phyloP scores from a whole-genome alignment of 2,797 vertebrate genomes.

The Sebastes goodei region DNA sequence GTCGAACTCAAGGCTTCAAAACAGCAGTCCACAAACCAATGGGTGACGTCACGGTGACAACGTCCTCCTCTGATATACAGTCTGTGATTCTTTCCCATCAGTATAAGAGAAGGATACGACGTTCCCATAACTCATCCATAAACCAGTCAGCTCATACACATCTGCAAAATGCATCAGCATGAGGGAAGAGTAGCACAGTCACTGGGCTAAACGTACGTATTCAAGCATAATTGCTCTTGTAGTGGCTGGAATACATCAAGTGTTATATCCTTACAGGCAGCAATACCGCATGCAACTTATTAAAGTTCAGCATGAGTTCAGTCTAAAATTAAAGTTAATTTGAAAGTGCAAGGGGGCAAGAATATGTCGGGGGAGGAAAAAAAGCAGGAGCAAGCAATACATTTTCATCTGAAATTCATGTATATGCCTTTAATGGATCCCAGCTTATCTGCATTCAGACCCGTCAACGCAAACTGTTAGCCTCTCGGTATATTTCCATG shows the following conservation, averaged over 20 bases:
- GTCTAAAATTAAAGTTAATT: neutral
- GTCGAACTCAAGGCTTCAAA: no score
- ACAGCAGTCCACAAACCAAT: no score
- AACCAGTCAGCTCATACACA: neutral
- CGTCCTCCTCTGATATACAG: no score
- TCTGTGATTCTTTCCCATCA: neutral
- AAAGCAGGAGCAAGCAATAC: neutral
- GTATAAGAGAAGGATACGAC: neutral
- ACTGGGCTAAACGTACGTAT: neutral
- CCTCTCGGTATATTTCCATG: constrained; percentile 33
- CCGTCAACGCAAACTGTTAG: constrained; percentile 30
- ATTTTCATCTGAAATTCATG: constrained; percentile 13
- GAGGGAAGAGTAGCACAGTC: neutral
- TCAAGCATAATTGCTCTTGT: constrained; percentile 12
- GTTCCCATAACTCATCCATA: constrained; percentile 28
- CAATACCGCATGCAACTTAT: neutral
- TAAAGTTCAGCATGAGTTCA: constrained; percentile 55
- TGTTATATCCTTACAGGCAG: neutral
- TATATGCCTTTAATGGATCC: constrained; percentile 28
- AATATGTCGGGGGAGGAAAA: neutral
- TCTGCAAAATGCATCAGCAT: constrained; percentile 41
- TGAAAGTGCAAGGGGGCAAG: neutral
- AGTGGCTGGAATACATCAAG: constrained; percentile 17
- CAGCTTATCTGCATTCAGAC: constrained; percentile 40
- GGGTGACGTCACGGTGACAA: no score